These are phyloP conservation scores for Pectinophora gossypiella DNA, from an alignment of 1,140 invertebrate species.

Conservation along the genomic window DNA sequence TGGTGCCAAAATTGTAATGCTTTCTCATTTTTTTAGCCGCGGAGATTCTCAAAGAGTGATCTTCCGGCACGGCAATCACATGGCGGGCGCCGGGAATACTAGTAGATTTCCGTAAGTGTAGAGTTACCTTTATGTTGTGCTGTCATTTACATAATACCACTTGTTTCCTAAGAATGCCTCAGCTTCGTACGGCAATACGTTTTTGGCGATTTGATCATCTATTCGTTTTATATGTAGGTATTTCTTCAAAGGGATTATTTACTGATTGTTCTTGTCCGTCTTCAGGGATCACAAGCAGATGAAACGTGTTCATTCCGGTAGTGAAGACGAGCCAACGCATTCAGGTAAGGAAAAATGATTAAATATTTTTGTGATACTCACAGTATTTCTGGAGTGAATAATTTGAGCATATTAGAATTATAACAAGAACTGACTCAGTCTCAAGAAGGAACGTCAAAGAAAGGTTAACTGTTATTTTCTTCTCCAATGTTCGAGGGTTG, in stretches of 20 bases:
- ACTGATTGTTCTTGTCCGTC: constrained; percentile 16
- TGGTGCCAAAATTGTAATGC: neutral
- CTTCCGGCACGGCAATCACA: constrained; percentile 83
- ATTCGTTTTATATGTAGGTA: too few species aligned
- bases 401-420: neutral
- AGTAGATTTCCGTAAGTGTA: constrained; percentile 76
- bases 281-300: constrained; percentile 87
- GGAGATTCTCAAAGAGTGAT: constrained; percentile 82
- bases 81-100: constrained; percentile 71
- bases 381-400: neutral
- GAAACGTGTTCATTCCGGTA: constrained; percentile 83
- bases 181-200: too few species aligned
- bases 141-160: too few species aligned
- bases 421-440: neutral
- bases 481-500: too few species aligned
- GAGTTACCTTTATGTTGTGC: too few species aligned
- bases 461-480: neutral
- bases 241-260: too few species aligned
- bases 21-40: constrained; percentile 75
- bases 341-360: constrained; percentile 74
- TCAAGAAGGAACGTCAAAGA: neutral
- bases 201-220: too few species aligned
- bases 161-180: too few species aligned
- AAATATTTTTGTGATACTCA: neutral
- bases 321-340: constrained; percentile 83